Base-by-base conservation (phyloP, 1,140 invertebrate genomes). In the Bilobella aurantiaca region DNA sequence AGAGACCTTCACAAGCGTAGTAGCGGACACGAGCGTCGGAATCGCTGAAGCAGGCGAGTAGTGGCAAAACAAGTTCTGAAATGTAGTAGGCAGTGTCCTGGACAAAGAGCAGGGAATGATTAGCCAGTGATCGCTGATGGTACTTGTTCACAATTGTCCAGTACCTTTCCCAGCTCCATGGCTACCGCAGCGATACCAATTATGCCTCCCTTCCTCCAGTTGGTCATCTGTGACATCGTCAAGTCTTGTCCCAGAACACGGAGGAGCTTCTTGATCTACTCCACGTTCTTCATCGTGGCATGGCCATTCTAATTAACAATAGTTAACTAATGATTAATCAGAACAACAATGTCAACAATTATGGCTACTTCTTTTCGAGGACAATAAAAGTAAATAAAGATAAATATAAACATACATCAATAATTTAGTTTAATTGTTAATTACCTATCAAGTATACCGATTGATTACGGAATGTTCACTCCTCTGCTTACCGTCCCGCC, bases 301-400 rank as follows among this genome's bases (percentile, higher is more conserved):
- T 93, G 0, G 95, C 91, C 89, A 96, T 95, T 79, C 95, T 97
- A 74, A n/a, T n/a, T n/a, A n/a, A n/a, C n/a, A n/a, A n/a, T n/a
- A n/a, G n/a, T n/a, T n/a, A n/a, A n/a, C n/a, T n/a, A n/a, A n/a
- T n/a, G n/a, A n/a, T n/a, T n/a, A n/a, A n/a, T n/a, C n/a, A n/a
- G n/a, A n/a, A n/a, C n/a, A n/a, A n/a, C n/a, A n/a, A n/a, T n/a
- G n/a, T n/a, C n/a, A n/a, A n/a, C n/a, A n/a, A n/a, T n/a, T n/a
- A n/a, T n/a, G n/a, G n/a, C n/a, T n/a, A n/a, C n/a, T n/a, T n/a
- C n/a, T n/a, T n/a, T n/a, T n/a, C n/a, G n/a, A n/a, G n/a, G n/a
- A n/a, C n/a, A n/a, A n/a, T n/a, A n/a, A n/a, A n/a, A n/a, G n/a
- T n/a, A n/a, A n/a, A n/a, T n/a, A n/a, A n/a, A n/a, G n/a, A n/a